Base-by-base conservation (phyloP, 1,140 invertebrate genomes). In the Bombus cullumanus region DNA sequence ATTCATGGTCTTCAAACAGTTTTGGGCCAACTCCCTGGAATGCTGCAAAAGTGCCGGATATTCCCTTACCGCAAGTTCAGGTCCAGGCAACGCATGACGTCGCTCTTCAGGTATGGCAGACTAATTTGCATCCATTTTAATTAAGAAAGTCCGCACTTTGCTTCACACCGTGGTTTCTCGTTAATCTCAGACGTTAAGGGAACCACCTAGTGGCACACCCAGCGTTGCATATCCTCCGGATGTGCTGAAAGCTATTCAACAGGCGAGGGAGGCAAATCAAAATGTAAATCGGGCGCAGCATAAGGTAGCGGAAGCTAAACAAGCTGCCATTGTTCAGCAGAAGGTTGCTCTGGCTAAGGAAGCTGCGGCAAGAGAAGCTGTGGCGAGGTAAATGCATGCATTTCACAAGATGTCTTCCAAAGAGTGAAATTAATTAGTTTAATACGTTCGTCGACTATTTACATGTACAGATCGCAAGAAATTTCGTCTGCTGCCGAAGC, bases 181-280 rank as follows among this genome's bases (percentile, higher is more conserved):
- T 90, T 64, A 22, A 41, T 47, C 39, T 13, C 69, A 95, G 94
- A 89, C 93, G 22, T 74, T 95, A 28, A 91, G 83, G 41, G 93
- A 95, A 78, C 86, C 92, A 72, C 74, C 76, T 22, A 86, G 90
- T 13, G 91, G 93, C 12, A 95, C 94, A 8, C 94, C 94, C 0
- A 93, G 89, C 31, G 95, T 95, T n/a, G 94, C 93, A 0, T 95
- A 95, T 81, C 87, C 93, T 0, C 93, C 94, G 0, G 95, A 95
- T 57, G 92, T 95, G 25, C 41, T 94, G 41, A 89, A 87, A 79
- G 93, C 95, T 0, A 91, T 95, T 82, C 94, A 95, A 71, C 92
- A 93, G n/a, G 95, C 95, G 12, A 95, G 94, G 75, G 94, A 95
- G 85, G 95, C 95, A 34, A 95, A 94, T 89, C 90, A 94, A 13